Evolutionary conservation across 1,140 invertebrate genomes (phyloP), one percentile per base, ranked within the genome.

Genomic region (Pygmarrhopalites habei): DNA sequence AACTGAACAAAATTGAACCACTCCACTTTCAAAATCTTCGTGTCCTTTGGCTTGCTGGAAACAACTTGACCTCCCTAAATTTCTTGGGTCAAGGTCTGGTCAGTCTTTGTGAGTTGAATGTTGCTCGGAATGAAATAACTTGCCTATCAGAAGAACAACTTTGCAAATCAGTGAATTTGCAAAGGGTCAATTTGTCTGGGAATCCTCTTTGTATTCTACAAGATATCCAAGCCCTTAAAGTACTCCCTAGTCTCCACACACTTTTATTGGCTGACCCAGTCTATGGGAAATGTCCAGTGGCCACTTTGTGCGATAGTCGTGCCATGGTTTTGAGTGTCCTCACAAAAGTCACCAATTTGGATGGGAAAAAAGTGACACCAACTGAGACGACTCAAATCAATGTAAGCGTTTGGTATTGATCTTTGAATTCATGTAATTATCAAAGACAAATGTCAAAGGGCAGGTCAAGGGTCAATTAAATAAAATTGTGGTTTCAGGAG

Each of bases 271-370:
- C 41, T 28, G 66, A 68, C 30, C 58, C 66, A 57, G 23, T 60
- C 30, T 65, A 65, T 59, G 66, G 66, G 14, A 68, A 65, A 56
- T 68, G 66, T 58, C 66, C 66, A 2, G 58, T 68, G 4, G 58
- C 62, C 1, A 41, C 58, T 4, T 23, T 64, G 28, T 68, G 66
- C 26, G 66, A 68, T 23, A 55, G 58, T 41, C 32, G 66, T 12
- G 19, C 59, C 15, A 59, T 68, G 58, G 19, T 68, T 30, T n/a
- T 68, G 10, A 64, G 55, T 26, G 2, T 46, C 15, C 35, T 68
- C 25, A 44, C n/a, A 43, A 61, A 64, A 17, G 19, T 68, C 25
- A 32, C 29, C 28, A 29, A 4, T 32, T 28, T 68, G 1, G 58
- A 68, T 29, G 62, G 66, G 28, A 68, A 60, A 28, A 29, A 2